phyloP scores from a whole-genome alignment of 1,140 invertebrate species.

The Panagrolaimus sp. region DNA sequence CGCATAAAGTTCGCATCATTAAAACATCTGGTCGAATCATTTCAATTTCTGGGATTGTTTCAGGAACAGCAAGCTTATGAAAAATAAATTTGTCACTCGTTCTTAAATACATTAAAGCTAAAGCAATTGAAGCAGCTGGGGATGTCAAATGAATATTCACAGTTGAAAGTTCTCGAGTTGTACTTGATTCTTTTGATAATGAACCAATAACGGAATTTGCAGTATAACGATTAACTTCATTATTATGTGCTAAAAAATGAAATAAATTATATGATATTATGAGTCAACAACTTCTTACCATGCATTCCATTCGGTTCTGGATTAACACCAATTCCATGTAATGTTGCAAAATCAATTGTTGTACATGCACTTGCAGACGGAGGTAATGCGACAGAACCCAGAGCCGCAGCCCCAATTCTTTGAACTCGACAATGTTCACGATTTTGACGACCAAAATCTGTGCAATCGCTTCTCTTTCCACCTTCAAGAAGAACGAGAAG shows the following conservation, averaged over 20 bases:
- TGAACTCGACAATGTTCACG: background rate
- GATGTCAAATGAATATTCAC: slow-evolving; percentile 38
- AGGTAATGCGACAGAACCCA: background rate
- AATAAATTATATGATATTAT: no score
- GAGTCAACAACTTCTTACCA: no score
- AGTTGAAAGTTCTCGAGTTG: slow-evolving; percentile 31
- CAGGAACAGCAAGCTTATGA: slow-evolving; percentile 26
- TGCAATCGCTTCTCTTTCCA: background rate
- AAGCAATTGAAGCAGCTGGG: slow-evolving; percentile 31
- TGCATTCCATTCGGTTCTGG: no score
- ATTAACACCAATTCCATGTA: background rate
- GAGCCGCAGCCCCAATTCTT: background rate
- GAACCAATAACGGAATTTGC: background rate
- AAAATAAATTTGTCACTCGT: slow-evolving; percentile 27
- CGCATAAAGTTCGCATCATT: slow-evolving; percentile 31
- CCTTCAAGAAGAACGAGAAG: background rate
- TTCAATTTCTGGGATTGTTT: slow-evolving; percentile 36
- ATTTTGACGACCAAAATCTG: background rate
- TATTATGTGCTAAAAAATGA: no score
- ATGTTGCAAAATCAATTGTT: background rate
- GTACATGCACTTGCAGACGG: background rate
- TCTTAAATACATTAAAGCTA: slow-evolving; percentile 37
- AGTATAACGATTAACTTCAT: background rate
- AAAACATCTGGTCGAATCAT: slow-evolving; percentile 38
- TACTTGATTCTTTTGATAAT: background rate